A percentile compares a stretch with the other conserved stretches of the same genome.
These are phyloP conservation scores for Drosophila phalerata DNA, from an alignment of 2,888 invertebrate species.

Conservation along the genomic window DNA sequence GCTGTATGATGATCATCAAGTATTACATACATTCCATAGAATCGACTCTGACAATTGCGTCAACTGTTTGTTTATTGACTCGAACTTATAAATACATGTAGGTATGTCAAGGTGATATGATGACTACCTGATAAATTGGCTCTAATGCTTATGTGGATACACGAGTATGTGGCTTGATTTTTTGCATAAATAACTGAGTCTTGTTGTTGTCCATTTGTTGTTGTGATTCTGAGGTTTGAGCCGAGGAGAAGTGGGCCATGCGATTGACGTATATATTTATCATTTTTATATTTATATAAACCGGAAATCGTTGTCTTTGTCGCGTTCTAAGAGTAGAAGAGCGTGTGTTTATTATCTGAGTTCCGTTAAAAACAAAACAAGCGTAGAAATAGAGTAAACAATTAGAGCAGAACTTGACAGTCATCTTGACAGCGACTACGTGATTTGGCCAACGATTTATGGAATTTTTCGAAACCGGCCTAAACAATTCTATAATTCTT, in stretches of 20 bases:
- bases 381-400: conserved; percentile 73
- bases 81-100: conserved; percentile 55
- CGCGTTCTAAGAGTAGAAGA: conserved; percentile 64
- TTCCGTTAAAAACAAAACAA: conserved; percentile 69
- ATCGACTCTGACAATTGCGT: conserved; percentile 51
- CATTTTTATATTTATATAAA: conserved; percentile 54
- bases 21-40: conserved; percentile 25
- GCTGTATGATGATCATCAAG: conserved; percentile 22
- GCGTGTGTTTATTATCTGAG: conserved; percentile 67
- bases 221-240: conserved; percentile 30
- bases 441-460: conserved; percentile 60
- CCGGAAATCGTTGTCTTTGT: conserved; percentile 66
- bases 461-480: conserved; percentile 46
- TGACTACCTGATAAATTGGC: conserved; percentile 61
- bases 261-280: conserved; percentile 25
- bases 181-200: conserved; percentile 52
- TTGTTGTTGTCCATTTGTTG: conserved; percentile 13
- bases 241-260: conserved; percentile 50
- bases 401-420: conserved; percentile 65
- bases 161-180: conserved; percentile 29
- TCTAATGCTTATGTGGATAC: conserved; percentile 48
- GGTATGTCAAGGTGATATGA: conserved; percentile 81
- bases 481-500: conserved; percentile 42
- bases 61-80: conserved; percentile 57
- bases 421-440: conserved; percentile 56